These are phyloP conservation scores for Naja naja DNA, from an alignment of 2,113 vertebrate genomes.

Conservation along the genomic window DNA sequence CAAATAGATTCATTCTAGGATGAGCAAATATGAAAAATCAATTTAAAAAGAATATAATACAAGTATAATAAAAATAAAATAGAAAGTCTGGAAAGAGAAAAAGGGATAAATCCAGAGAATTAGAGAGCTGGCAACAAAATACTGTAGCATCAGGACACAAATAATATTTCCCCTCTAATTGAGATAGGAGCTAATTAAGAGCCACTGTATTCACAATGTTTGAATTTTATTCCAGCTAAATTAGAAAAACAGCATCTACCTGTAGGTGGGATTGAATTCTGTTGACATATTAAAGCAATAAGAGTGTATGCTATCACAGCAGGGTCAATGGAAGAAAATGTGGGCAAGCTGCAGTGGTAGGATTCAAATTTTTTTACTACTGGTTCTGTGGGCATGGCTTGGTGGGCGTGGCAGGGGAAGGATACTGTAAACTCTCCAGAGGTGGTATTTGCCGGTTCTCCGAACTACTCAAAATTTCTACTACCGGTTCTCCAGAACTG, in stretches of 20 bases:
- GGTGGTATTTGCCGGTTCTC: no score
- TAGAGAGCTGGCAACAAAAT: background rate
- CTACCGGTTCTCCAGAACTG: no score
- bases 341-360: no score
- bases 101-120: background rate
- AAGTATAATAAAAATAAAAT: background rate
- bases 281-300: background rate
- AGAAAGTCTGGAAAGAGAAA: background rate
- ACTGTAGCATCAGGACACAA: background rate
- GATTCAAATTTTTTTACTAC: no score
- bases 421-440: no score
- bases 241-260: background rate
- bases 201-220: background rate
- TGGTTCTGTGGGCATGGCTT: no score
- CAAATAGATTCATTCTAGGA: background rate
- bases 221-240: background rate
- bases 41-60: background rate
- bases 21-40: background rate
- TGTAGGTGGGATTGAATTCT: background rate
- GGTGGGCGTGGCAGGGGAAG: no score
- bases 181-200: background rate
- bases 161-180: background rate
- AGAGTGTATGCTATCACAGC: background rate
- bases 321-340: background rate
- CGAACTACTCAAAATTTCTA: no score